These are phyloP conservation scores for Anniella stebbinsi DNA, from an alignment of 2,797 vertebrate species.

Conservation along the genomic window DNA sequence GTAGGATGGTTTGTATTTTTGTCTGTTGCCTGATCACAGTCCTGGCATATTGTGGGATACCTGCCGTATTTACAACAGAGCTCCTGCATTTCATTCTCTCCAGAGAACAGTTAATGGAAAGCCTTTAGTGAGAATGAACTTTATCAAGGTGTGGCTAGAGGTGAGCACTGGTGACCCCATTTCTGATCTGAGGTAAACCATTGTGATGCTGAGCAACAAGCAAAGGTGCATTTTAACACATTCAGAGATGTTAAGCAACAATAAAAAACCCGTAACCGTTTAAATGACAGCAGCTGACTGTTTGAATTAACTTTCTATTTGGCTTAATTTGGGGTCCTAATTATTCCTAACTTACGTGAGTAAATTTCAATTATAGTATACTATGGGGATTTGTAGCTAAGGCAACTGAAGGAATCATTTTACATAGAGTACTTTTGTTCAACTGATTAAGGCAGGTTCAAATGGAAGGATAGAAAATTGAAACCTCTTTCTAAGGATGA, in stretches of 20 bases:
- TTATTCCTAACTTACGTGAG: slow-evolving; percentile 84
- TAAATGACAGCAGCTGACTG: slow-evolving; percentile 81
- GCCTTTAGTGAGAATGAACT: slow-evolving; percentile 73
- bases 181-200: slow-evolving; percentile 82
- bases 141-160: slow-evolving; percentile 78
- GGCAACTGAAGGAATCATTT: slow-evolving; percentile 84
- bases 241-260: slow-evolving; percentile 78
- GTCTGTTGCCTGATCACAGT: slow-evolving; percentile 72
- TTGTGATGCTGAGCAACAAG: slow-evolving; percentile 80
- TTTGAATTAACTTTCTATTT: slow-evolving; percentile 85
- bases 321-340: slow-evolving; percentile 85
- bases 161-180: slow-evolving; percentile 55
- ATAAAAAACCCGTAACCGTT: slow-evolving; percentile 76
- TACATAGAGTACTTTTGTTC: slow-evolving; percentile 84
- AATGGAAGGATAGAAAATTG: slow-evolving; percentile 78
- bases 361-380: slow-evolving; percentile 85
- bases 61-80: slow-evolving; percentile 80
- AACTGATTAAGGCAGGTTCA: slow-evolving; percentile 80
- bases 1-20: slow-evolving; percentile 64
- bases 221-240: slow-evolving; percentile 78
- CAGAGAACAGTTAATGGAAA: slow-evolving; percentile 80
- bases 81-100: slow-evolving; percentile 78
- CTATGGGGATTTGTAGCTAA: slow-evolving; percentile 85
- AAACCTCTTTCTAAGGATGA: slow-evolving; percentile 72
- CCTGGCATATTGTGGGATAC: slow-evolving; percentile 69